Base-by-base conservation (phyloP, 2,888 invertebrate species). In the Diaprepes abbreviatus region DNA sequence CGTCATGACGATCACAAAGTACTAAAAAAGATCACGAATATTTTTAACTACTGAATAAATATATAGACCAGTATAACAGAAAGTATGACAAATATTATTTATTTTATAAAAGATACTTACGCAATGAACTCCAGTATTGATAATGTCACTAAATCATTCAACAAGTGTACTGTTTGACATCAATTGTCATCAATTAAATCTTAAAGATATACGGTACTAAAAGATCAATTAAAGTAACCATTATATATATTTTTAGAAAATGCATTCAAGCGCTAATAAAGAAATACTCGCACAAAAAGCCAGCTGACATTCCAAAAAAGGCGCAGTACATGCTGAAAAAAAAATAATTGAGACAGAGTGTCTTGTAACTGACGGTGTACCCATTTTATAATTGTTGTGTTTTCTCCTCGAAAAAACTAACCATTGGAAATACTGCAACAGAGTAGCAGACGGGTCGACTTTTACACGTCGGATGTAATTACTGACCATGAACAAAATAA, bases 331-430 rank as follows among this genome's bases (percentile, higher is more conserved):
- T 3, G 55, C 35, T 28, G 33, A 2, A 10, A 60, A 69, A 66
- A 66, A 69, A 69, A 64, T 63, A 69, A 69, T 69, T 69, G 68
- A 69, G 68, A 64, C 63, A 57, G 63, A 63, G 50, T 69, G 68
- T 48, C 68, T 36, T 69, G 68, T 63, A 48, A 19, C 48, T 14
- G 45, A 19, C 60, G 35, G 35, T 35, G 45, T 43, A 59, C 33
- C 60, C 31, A 40, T 54, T 59, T 67, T 62, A 62, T 67, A 62
- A 62, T 67, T 67, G 67, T 67, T 67, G 58, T 67, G 60, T 67
- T 67, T 60, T 43, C 60, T 48, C 12, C 17, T 48, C 48, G 48
- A 55, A 65, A 55, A 62, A 62, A 62, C 50, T 55, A 38, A 55
- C 55, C 55, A 38, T 38, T 55, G 55, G 55, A 55, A 55, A 55